These are phyloP conservation scores for Bradypodion pumilum DNA, from an alignment of 2,797 vertebrate genomes.

Conservation along the genomic window DNA sequence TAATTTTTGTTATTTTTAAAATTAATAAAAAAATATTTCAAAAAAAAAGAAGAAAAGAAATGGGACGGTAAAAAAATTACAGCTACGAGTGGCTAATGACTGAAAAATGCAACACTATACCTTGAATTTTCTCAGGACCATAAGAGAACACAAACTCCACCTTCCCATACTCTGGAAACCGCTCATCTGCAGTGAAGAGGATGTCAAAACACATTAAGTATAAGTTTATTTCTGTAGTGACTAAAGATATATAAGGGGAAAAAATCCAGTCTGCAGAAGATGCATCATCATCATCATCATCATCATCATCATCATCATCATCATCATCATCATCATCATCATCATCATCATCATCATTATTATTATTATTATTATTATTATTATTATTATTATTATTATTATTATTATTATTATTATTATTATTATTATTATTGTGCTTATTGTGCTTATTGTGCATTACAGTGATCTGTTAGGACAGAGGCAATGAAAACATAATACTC, in stretches of 20 bases:
- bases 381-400: too few relatives aligned
- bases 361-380: too few relatives aligned
- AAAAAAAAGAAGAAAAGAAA: too few relatives aligned
- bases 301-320: too few relatives aligned
- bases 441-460: too few relatives aligned
- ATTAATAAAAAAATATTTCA: too few relatives aligned
- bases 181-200: constrained; percentile 81
- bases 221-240: neutral
- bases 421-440: too few relatives aligned
- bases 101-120: constrained; percentile 72
- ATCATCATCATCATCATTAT: too few relatives aligned
- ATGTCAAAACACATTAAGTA: constrained; percentile 10
- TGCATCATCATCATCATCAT: too few relatives aligned
- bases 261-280: neutral
- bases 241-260: neutral
- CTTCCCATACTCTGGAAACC: constrained; percentile 96
- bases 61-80: neutral
- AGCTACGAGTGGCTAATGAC: neutral
- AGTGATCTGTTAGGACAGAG: neutral
- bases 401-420: too few relatives aligned
- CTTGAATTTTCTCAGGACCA: constrained; percentile 96
- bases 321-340: too few relatives aligned
- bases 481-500: neutral
- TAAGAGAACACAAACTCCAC: constrained; percentile 98
- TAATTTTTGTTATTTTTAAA: too few relatives aligned